Evolutionary conservation across 2,888 invertebrate species (phyloP).

Genomic region (Noctua janthina): DNA sequence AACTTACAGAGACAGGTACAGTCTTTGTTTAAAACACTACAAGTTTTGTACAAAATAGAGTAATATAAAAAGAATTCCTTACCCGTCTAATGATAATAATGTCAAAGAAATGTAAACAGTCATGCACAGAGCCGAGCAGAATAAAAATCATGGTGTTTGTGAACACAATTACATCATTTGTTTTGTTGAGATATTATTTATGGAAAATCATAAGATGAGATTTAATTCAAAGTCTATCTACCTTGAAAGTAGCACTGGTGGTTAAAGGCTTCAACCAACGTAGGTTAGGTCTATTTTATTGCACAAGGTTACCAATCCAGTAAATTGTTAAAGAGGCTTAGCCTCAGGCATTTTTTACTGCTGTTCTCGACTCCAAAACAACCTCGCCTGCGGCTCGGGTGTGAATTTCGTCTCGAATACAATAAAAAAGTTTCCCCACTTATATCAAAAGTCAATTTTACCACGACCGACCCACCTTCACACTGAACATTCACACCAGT

Average conservation of each 20-base stretch:
- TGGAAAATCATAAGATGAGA: not conserved
- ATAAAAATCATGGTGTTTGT: not conserved
- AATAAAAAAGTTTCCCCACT: too few species aligned
- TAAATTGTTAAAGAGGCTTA: too few species aligned
- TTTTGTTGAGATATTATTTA: not conserved
- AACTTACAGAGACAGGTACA: not conserved
- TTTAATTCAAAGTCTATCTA: not conserved
- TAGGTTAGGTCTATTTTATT: not conserved
- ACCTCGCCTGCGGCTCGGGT: too few species aligned
- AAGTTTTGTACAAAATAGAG: not conserved
- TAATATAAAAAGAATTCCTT: not conserved
- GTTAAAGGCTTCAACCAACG: too few species aligned
- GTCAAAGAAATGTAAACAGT: constrained; percentile 12
- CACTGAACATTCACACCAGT: too few species aligned
- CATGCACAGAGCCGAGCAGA: not conserved
- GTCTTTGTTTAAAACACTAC: constrained; percentile 1
- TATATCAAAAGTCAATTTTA: too few species aligned
- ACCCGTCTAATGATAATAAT: constrained; percentile 2
- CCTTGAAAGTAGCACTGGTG: too few species aligned
- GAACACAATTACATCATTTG: too few species aligned
- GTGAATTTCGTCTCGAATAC: too few species aligned
- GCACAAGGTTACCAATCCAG: not conserved
- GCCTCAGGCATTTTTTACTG: too few species aligned
- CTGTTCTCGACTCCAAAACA: too few species aligned
- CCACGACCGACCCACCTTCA: too few species aligned